Evolutionary conservation across 1,140 invertebrate species (phyloP).

Genomic region (Charaxes varanes): DNA sequence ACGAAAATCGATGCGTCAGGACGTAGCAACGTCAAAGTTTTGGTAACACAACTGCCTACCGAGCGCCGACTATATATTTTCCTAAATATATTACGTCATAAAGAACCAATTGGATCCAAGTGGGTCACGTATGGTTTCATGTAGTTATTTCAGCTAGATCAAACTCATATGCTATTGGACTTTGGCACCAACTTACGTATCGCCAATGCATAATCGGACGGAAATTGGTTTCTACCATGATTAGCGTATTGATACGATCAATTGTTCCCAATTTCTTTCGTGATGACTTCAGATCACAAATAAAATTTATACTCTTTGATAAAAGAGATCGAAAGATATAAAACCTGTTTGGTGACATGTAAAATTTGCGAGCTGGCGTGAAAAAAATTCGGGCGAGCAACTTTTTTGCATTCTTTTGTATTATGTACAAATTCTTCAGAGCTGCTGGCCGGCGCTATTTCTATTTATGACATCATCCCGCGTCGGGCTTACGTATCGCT

Average conservation of each 20-base stretch:
- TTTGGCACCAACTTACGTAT: not conserved
- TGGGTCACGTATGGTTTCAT: constrained; percentile 55
- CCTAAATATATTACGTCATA: constrained; percentile 41
- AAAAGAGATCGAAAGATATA: too few species aligned
- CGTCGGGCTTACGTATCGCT: constrained; percentile 70
- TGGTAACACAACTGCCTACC: too few species aligned
- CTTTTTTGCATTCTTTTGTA: constrained; percentile 15
- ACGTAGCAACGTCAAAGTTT: constrained; percentile 19
- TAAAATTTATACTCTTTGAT: not conserved
- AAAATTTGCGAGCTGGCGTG: not conserved
- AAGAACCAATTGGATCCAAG: constrained; percentile 49
- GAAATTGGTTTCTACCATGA: too few species aligned
- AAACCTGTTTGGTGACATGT: constrained; percentile 1
- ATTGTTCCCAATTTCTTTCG: too few species aligned
- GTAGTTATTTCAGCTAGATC: constrained; percentile 21
- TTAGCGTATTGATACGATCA: too few species aligned
- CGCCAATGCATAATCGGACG: too few species aligned
- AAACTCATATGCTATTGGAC: constrained; percentile 10
- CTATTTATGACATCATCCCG: constrained; percentile 73
- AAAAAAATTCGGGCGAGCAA: not conserved
- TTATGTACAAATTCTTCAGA: constrained; percentile 30
- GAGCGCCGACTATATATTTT: too few species aligned
- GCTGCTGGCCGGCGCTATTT: constrained; percentile 62
- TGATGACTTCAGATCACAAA: too few species aligned
- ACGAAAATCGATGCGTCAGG: constrained; percentile 15